phyloP scores from a whole-genome alignment of 2,113 vertebrate genomes.

The Ibidorhyncha struthersii region DNA sequence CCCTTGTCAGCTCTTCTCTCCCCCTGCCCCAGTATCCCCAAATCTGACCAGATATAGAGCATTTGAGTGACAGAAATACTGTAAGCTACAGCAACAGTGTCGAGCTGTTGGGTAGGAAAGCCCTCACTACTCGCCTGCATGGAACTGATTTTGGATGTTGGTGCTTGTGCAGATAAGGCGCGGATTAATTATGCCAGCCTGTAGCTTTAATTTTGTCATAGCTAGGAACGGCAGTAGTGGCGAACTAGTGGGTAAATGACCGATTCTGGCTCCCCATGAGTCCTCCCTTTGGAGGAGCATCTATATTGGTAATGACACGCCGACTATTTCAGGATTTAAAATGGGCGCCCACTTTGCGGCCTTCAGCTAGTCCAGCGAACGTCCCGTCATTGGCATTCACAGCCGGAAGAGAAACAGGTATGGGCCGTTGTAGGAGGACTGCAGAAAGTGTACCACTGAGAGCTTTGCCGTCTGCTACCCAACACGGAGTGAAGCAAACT shows the following conservation, averaged over 20 bases:
- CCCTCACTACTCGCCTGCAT: rapidly evolving
- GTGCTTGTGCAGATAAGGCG: neutral
- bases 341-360: neutral
- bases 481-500: neutral
- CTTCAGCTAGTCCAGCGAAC: neutral
- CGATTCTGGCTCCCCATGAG: neutral
- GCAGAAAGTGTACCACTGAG: neutral
- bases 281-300: neutral
- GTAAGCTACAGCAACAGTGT: neutral
- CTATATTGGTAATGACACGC: neutral
- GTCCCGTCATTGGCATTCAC: neutral
- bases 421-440: neutral
- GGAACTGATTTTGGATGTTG: neutral
- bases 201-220: neutral
- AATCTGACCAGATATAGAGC: neutral
- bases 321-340: neutral
- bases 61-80: neutral
- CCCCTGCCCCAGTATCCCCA: no score
- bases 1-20: neutral
- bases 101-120: neutral
- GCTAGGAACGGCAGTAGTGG: neutral
- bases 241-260: neutral
- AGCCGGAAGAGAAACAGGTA: neutral
- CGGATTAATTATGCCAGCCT: neutral
- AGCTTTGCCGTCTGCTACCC: neutral